Base-by-base conservation (phyloP, 2,797 vertebrate species). In the Danio kyathit region DNA sequence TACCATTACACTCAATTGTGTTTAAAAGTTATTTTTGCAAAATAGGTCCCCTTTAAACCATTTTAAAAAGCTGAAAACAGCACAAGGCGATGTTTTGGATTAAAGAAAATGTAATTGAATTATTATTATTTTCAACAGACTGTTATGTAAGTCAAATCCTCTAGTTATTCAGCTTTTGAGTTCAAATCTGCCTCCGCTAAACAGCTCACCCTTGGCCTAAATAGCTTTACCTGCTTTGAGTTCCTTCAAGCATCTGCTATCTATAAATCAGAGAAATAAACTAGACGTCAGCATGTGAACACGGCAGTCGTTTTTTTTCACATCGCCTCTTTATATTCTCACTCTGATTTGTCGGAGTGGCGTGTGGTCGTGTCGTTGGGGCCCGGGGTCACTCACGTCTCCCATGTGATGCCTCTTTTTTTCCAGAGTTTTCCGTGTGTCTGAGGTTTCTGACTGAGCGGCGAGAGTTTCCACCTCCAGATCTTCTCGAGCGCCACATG, bases 361-460 rank as follows among this genome's bases (percentile, higher is more conserved):
- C 80, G 77, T 72, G 83, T 85, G 84, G 72, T 86, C 12, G 17
- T 76, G 83, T 82, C 74, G 66, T 77, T n/a, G 51, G 81, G 63
- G 70, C 85, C 85, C 88, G 85, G 76, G 66, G 78, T 74, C 1
- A 73, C 82, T 29, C 29, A 1, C 29, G 88, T 40, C 63, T 10
- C 40, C 19, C 82, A 82, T 86, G 89, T 91, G 91, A 91, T 51
- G 5, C 66, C 52, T 63, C 88, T 92, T 89, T 90, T 87, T 79
- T n/a, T n/a, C 86, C 0, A 13, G 48, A 66, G 90, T 87, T 78
- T 82, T 90, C 85, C 80, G 85, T 87, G 87, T 89, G 83, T 80
- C 46, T 29, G 76, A 76, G 73, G 75, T 90, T 92, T 88, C 84
- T 85, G 88, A 91, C 87, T 67, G 60, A 88, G 92, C 92, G 46